Evolutionary conservation across 2,797 vertebrate species (phyloP).

Genomic region (Caiman crocodilus): DNA sequence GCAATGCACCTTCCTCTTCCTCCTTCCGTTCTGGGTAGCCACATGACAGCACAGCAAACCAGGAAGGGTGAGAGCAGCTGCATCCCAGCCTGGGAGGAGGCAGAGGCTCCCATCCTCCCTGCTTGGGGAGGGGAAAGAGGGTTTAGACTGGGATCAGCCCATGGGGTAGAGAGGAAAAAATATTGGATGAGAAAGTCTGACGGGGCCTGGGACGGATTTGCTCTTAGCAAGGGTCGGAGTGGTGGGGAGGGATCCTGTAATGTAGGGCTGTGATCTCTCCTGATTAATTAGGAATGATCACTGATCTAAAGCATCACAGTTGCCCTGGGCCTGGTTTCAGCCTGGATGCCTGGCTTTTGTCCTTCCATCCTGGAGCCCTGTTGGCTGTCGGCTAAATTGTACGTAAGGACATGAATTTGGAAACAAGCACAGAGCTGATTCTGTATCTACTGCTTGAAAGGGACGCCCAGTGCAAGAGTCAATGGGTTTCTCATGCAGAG

Average conservation of each 20-base stretch:
- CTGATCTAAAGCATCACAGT: neutral
- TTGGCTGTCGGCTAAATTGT: neutral
- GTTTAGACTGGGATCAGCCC: no score
- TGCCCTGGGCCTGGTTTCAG: neutral
- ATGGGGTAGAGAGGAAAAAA: neutral
- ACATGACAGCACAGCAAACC: neutral
- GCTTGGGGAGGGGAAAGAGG: neutral
- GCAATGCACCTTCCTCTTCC: neutral
- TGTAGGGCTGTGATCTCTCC: no score
- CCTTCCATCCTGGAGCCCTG: neutral
- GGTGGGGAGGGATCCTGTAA: neutral
- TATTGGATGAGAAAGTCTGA: neutral
- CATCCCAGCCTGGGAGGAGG: neutral
- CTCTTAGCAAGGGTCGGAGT: neutral
- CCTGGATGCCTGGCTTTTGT: neutral
- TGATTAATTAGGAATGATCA: no score
- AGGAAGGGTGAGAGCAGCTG: neutral
- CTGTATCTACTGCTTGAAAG: no score
- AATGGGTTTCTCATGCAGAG: no score
- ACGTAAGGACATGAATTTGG: neutral
- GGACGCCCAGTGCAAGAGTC: no score
- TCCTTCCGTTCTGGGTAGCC: slow-evolving; percentile 11
- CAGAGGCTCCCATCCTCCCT: neutral
- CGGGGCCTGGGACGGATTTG: neutral
- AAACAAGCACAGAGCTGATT: neutral